Evolutionary conservation across 2,113 vertebrate genomes (phyloP), one percentile per base, ranked within the genome.

Genomic region (Lasiurus cinereus): DNA sequence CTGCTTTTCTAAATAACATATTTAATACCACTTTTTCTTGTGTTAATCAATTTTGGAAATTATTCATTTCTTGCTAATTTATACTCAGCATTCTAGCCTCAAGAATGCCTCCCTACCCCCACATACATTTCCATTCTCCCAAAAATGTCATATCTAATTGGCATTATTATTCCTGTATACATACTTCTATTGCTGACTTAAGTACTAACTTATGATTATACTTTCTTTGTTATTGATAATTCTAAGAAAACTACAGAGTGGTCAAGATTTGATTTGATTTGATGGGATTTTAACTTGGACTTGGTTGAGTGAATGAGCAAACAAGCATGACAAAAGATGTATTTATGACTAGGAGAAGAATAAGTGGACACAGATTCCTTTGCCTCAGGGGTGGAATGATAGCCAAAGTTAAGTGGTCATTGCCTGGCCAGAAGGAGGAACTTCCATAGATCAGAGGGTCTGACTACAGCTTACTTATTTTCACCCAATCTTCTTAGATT

Each of bases 61-160:
- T 54, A 36, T 36, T 33, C 27, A 50, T 64, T 76, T 89, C 3
- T 14, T 80, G 8, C 50, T 64, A n/a, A 8, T 64, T 70, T 29
- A 33, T 3, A 62, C 29, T 48, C 0, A 39, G 6, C 19, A 50
- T 36, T 6, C 10, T 5, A 76, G 29, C 8, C 29, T 24, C 19
- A 64, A 33, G 11, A 27, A 15, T 0, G 12, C 13, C 5, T 2
- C 10, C 1, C 9, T 29, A n/a, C n/a, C n/a, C n/a, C n/a, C n/a
- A n/a, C n/a, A n/a, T 8, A 8, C 18, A 2, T 0, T 0, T 31
- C 2, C 2, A 52, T 27, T 9, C n/a, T 73, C 21, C 15, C 24
- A 27, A 77, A 3, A 86, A 72, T 66, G 15, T 82, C 36, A 50
- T 70, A 14, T 39, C 14, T 43, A 48, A 56, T 46, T 79, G 70